Evolutionary conservation across 2,888 invertebrate species (phyloP).

Genomic region (Philonicus albiceps): DNA sequence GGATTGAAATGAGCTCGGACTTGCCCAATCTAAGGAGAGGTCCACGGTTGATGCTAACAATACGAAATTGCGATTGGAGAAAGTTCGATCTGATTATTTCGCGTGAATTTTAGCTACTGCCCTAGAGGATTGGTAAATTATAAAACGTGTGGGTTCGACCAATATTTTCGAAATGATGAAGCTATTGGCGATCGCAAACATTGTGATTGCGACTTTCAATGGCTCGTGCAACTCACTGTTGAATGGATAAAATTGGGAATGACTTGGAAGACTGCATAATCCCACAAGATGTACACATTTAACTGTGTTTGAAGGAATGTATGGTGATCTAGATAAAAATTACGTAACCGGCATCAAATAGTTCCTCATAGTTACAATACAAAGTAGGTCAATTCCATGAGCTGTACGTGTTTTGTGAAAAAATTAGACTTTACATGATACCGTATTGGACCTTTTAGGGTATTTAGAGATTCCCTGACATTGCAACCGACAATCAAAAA

Average conservation of each 20-base stretch:
- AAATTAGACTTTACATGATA: not conserved
- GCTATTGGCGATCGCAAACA: not conserved
- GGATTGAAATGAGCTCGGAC: not conserved
- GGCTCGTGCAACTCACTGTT: not conserved
- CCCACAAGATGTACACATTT: not conserved
- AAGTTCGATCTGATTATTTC: not conserved
- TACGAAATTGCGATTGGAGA: not conserved
- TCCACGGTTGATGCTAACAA: not conserved
- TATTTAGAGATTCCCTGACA: not conserved
- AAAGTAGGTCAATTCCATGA: not conserved
- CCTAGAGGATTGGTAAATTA: not conserved
- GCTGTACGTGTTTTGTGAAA: not conserved
- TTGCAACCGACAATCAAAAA: not conserved
- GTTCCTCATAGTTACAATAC: not conserved
- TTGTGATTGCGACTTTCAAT: not conserved
- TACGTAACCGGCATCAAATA: not conserved
- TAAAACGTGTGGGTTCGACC: not conserved
- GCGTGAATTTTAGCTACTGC: not conserved
- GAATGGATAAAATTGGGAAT: not conserved
- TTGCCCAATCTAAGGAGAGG: not conserved
- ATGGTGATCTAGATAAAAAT: not conserved
- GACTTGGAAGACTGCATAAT: not conserved
- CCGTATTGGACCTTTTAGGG: not conserved
- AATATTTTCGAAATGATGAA: not conserved
- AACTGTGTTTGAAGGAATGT: not conserved